Base-by-base conservation (phyloP, 2,888 invertebrate species). In the Drosophila dives region DNA sequence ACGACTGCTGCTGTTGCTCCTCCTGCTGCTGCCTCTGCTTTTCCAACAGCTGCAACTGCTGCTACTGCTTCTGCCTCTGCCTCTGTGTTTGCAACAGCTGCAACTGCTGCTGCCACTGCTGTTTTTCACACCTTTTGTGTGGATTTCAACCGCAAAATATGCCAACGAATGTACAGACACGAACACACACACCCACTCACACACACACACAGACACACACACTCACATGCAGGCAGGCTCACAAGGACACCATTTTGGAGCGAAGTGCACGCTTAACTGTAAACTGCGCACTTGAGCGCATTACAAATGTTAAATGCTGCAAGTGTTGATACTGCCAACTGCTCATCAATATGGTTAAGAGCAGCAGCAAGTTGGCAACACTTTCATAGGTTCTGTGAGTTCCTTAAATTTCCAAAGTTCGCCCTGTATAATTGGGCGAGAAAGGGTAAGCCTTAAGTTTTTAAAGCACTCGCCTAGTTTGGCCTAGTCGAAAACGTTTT, bases 91-190 rank as follows among this genome's bases (percentile, higher is more conserved):
- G 29, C 29, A 29, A 29, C 29, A 5, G 29, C 29, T 29, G 29
- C n/a, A n/a, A n/a, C 5, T 29, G 65, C 29, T 29, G 68, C 11
- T 51, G 20, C 32, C 32, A 15, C 79, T 68, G 65, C 72, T 64
- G 59, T 51, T 77, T 64, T 80, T 81, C 73, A 79, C 81, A 79
- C 79, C 76, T 76, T 81, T 72, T 80, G 78, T 70, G 75, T 68
- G 67, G 49, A 66, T 67, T 51, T 73, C 56, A 79, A 73, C 81
- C 80, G 65, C 80, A 76, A 80, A 76, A 80, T 78, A 78, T 72
- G 68, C 63, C 69, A 64, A 34, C 65, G 55, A 55, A 26, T 51
- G 17, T n/a, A n/a, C 51, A 34, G 48, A 58, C 62, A 54, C 36
- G 15, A 7, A 64, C 48, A 29, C 53, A 53, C n/a, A n/a, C 29